A percentile compares a stretch with the other conserved stretches of the same genome.
phyloP scores from a whole-genome alignment of 2,113 vertebrate species.

The Muntiacus reevesi region DNA sequence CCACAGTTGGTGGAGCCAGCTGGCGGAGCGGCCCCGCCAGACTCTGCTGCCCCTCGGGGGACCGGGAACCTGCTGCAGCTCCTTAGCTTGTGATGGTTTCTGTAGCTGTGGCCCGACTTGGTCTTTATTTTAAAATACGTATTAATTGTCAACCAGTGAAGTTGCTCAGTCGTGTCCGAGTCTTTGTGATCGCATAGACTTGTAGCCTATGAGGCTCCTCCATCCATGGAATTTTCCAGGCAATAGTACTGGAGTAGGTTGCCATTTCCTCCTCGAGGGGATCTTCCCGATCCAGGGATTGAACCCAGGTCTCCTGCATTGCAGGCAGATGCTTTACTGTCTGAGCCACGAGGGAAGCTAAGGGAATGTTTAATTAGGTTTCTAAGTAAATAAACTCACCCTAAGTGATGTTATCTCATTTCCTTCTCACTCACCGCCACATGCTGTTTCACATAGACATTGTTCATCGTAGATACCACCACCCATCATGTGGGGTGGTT shows the following conservation, averaged over 20 bases:
- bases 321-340: too few relatives aligned
- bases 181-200: too few relatives aligned
- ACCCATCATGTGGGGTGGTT: accelerated
- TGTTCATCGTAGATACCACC: accelerated
- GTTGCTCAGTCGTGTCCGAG: too few relatives aligned
- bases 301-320: too few relatives aligned
- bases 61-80: neutral
- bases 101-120: neutral
- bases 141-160: neutral
- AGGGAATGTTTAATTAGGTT: neutral
- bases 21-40: too few relatives aligned
- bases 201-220: too few relatives aligned
- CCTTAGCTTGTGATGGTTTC: neutral
- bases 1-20: neutral
- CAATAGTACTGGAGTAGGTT: too few relatives aligned
- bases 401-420: neutral
- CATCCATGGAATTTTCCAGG: too few relatives aligned
- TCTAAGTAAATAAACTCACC: neutral
- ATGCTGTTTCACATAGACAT: accelerated
- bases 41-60: accelerated
- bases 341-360: too few relatives aligned
- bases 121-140: neutral
- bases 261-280: too few relatives aligned
- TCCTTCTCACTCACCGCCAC: neutral
- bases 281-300: too few relatives aligned